phyloP scores from a whole-genome alignment of 2,113 vertebrate genomes.

The Pheucticus melanocephalus region DNA sequence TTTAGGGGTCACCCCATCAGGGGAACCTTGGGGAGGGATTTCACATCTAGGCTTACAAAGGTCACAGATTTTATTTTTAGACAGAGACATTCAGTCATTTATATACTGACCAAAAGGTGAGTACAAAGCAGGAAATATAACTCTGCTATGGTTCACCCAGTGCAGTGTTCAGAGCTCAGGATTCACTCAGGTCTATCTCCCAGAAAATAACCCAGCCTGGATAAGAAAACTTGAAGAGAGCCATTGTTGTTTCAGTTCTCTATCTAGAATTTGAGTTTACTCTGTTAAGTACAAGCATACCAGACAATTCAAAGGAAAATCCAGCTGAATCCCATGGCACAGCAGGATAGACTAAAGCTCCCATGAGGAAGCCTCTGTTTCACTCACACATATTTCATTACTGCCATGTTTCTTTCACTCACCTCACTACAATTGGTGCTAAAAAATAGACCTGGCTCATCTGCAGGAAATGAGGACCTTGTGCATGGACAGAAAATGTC shows the following conservation, averaged over 20 bases:
- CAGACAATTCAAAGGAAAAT: not conserved
- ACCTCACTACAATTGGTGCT: not conserved
- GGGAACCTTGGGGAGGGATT: too few species aligned
- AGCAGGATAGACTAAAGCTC: not conserved
- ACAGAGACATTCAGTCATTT: not conserved
- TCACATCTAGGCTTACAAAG: conserved; percentile 3
- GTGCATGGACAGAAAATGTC: not conserved
- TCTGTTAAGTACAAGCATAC: not conserved
- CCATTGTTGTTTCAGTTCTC: not conserved
- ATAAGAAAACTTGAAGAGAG: not conserved
- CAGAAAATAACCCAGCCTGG: not conserved
- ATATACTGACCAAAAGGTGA: not conserved
- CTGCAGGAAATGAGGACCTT: not conserved
- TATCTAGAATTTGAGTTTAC: not conserved
- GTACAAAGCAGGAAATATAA: not conserved
- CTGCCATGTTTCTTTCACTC: not conserved
- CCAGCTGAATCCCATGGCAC: not conserved
- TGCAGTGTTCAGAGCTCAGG: not conserved
- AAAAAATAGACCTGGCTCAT: not conserved
- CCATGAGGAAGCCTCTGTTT: not conserved
- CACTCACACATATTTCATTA: not conserved
- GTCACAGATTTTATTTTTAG: not conserved
- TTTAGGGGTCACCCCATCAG: too few species aligned
- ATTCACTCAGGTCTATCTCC: not conserved
- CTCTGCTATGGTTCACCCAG: not conserved